Base-by-base conservation (phyloP, 2,113 vertebrate genomes). In the Seriola rivoliana region DNA sequence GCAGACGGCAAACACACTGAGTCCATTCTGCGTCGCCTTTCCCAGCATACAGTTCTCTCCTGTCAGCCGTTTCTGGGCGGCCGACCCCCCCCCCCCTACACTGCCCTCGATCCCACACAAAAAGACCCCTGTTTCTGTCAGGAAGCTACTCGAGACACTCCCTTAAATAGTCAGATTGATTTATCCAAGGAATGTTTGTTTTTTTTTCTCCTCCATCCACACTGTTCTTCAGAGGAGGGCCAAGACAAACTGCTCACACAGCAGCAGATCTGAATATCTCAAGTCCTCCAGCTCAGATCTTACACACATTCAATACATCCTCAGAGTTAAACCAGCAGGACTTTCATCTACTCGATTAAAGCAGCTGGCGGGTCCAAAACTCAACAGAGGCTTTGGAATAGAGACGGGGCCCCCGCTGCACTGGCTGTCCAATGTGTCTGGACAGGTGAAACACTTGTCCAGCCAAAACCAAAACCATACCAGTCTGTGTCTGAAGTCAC, bases 51-150 rank as follows among this genome's bases (percentile, higher is more conserved):
- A 73, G 57, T 38, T 44, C 62, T 54, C 66, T 83, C 70, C 78
- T 23, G 85, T 90, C 84, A 78, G 71, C 90, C 74, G 65, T 68
- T 36, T 29, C 65, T 55, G 62, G 38, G 60, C 73, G 42, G 65
- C 71, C 70, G 23, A 68, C 25, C 55, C 25, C 42, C n/a, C 52
- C 84, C 72, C 32, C 50, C n/a, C 54, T 57, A 4, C 58, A 13
- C 69, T 50, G 38, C 50, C 48, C 58, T 48, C 21, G 12, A 34
- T 4, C 75, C 0, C 23, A 55, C 78, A 95, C 95, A 96, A 93
- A 92, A 91, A 91, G 89, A 80, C 50, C 85, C 92, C 93, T 95
- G 95, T 95, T 89, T 80, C 87, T 84, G 71, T 64, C 82, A 88
- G 93, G 91, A 89, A 86, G 82, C 74, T 48, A 52, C 87, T 90